Base-by-base conservation (phyloP, 2,113 vertebrate species). In the Pygoscelis antarcticus region DNA sequence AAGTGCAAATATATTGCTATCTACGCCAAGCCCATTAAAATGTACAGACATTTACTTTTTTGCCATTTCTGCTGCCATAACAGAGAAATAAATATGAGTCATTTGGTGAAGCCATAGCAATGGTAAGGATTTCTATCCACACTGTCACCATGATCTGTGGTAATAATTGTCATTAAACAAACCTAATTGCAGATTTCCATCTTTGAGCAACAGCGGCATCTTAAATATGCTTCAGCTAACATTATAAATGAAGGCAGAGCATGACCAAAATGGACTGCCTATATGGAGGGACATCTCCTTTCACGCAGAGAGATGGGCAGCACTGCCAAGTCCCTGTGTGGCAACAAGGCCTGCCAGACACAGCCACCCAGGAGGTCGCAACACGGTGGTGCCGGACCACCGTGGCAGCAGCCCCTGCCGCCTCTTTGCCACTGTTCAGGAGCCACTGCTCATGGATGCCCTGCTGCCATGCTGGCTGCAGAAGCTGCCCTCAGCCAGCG, bases 1-100 rank as follows among this genome's bases (percentile, higher is more conserved):
- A 90, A 86, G 84, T 75, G 70, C 78, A 85, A 83, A 96, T 95
- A 62, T 66, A 90, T 91, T 72, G 60, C 58, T 78, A 34, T 85
- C 84, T 93, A 42, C 5, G 22, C 62, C 66, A 93, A 75, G 68
- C 62, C 85, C 78, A 86, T 93, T 96, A 96, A 96, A 91, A 93
- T 90, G 68, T 90, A 91, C 88, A 62, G 83, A 66, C 79, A 55
- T 96, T 78, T 85, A 88, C 51, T 49, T 85, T 89, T 91, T 94
- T 86, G 55, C 78, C 76, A 38, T 83, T 96, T 76, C 78, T 94
- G 68, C 71, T 93, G 87, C 95, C 46, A 44, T 68, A 66, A 65
- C 23, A 70, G 68, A 80, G 87, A 88, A 89, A 96, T 93, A 91
- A 95, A 91, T 17, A 30, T 25, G 49, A 96, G 70, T 88, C 58